A percentile compares a stretch with the other conserved stretches of the same genome.
Conservation (phyloP, 2,797 vertebrate species). For the Halcyon badia region DNA sequence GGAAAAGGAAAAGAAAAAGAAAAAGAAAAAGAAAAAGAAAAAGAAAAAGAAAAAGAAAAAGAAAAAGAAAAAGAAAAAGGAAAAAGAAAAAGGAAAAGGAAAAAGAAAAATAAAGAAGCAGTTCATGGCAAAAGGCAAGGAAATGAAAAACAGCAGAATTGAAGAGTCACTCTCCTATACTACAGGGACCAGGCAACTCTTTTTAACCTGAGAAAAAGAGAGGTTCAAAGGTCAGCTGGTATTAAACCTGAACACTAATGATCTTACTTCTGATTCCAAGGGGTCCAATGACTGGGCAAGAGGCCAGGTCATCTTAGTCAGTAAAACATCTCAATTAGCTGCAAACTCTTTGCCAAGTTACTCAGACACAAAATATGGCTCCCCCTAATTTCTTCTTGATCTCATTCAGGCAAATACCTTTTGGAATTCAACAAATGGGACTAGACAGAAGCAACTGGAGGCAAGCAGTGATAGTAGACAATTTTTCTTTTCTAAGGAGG, state of each 20-base stretch:
- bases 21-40: too few relatives aligned
- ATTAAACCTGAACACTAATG: slow-evolving; percentile 80
- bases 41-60: too few relatives aligned
- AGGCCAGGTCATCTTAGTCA: slow-evolving; percentile 71
- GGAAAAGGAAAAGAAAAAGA: too few relatives aligned
- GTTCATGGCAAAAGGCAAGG: slow-evolving; percentile 58
- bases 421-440: not conserved
- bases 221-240: slow-evolving; percentile 63
- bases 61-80: too few relatives aligned
- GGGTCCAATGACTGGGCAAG: slow-evolving; percentile 72
- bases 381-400: slow-evolving; percentile 12
- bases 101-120: rapidly evolving
- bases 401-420: slow-evolving; percentile 6
- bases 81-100: too few relatives aligned
- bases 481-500: not conserved
- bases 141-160: slow-evolving; percentile 75
- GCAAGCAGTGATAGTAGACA: not conserved
- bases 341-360: slow-evolving; percentile 69
- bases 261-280: slow-evolving; percentile 75
- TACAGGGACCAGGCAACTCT: slow-evolving; percentile 50
- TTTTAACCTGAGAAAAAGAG: slow-evolving; percentile 30
- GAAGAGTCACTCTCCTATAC: slow-evolving; percentile 71
- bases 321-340: slow-evolving; percentile 80
- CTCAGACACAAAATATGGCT: slow-evolving; percentile 40
- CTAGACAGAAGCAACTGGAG: not conserved